Conservation (phyloP, 1,140 invertebrate species). For the Aphaenogaster ashmeadi region DNA sequence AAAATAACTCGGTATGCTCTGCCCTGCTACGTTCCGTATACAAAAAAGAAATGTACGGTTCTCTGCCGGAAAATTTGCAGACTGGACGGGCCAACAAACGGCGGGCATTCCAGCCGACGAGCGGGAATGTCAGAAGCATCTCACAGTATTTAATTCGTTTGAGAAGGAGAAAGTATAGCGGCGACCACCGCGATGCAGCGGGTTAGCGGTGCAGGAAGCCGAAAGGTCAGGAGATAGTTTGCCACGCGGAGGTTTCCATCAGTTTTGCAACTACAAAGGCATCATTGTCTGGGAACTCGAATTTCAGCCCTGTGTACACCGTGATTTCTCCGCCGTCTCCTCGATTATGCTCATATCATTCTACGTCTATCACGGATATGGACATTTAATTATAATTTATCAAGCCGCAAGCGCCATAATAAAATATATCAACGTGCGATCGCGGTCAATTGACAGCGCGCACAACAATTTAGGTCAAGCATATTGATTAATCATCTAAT, state of each 20-base stretch:
- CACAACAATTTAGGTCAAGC: not conserved
- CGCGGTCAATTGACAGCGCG: not conserved
- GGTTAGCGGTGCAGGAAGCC: constrained; percentile 51
- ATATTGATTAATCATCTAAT: constrained; percentile 41
- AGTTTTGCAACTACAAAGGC: constrained; percentile 62
- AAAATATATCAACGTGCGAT: constrained; percentile 29
- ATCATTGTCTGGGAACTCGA: constrained; percentile 57
- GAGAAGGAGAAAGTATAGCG: constrained; percentile 67
- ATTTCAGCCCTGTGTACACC: constrained; percentile 20
- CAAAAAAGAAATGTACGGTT: not conserved
- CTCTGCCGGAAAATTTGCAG: constrained; percentile 46
- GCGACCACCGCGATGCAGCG: constrained; percentile 64
- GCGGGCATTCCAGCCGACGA: constrained; percentile 35
- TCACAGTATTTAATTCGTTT: constrained; percentile 71
- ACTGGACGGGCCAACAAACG: constrained; percentile 25
- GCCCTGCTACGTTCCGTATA: not conserved
- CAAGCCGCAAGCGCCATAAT: not conserved
- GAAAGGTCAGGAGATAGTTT: constrained; percentile 71
- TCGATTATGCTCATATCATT: constrained; percentile 8
- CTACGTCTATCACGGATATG: constrained; percentile 8
- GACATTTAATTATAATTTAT: constrained; percentile 57
- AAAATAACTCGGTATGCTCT: not conserved
- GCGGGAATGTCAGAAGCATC: constrained; percentile 68
- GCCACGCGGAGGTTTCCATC: constrained; percentile 40
- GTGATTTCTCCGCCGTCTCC: constrained; percentile 42